Percentiles rank a stretch among this genome's conserved stretches.
These are phyloP conservation scores for Oscheius sp. DNA, from an alignment of 2,888 invertebrate genomes.

Conservation along the genomic window DNA sequence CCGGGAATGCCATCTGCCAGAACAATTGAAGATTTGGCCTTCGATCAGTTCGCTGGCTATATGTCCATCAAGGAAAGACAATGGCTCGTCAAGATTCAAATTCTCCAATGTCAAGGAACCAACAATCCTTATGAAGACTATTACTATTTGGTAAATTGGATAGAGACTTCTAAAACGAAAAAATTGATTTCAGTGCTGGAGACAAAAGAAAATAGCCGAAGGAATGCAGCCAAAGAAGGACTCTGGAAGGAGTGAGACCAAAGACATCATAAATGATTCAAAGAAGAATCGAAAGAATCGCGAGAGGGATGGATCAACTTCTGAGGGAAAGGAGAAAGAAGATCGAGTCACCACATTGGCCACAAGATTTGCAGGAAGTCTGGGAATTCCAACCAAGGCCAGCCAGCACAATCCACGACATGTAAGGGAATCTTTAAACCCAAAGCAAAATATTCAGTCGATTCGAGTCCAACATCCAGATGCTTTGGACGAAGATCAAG, in stretches of 20 bases:
- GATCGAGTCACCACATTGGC: constrained; percentile 13
- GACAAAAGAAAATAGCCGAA: constrained; percentile 41
- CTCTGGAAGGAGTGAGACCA: constrained; percentile 14
- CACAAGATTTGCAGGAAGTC: constrained; percentile 41
- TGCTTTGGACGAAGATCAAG: constrained; percentile 38
- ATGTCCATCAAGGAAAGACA: constrained; percentile 94
- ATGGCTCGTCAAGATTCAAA: constrained; percentile 93
- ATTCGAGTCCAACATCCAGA: constrained; percentile 42
- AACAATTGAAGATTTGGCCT: constrained; percentile 67
- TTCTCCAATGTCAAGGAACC: constrained; percentile 85
- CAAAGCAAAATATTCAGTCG: constrained; percentile 38
- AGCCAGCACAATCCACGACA: constrained; percentile 58
- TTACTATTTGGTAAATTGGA: constrained; percentile 84
- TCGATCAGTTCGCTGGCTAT: constrained; percentile 76
- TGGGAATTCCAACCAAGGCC: constrained; percentile 47
- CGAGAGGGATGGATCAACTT: constrained; percentile 8
- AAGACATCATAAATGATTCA: constrained; percentile 11
- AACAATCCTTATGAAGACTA: constrained; percentile 96
- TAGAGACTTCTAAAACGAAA: neutral
- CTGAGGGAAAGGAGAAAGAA: neutral
- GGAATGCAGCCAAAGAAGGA: constrained; percentile 34
- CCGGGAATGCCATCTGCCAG: constrained; percentile 55
- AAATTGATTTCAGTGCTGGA: constrained; percentile 37
- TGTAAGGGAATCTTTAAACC: constrained; percentile 33
- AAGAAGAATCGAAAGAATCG: neutral